These are phyloP conservation scores for Caenorhabditis uteleia DNA, from an alignment of 2,888 invertebrate genomes.

Conservation along the genomic window DNA sequence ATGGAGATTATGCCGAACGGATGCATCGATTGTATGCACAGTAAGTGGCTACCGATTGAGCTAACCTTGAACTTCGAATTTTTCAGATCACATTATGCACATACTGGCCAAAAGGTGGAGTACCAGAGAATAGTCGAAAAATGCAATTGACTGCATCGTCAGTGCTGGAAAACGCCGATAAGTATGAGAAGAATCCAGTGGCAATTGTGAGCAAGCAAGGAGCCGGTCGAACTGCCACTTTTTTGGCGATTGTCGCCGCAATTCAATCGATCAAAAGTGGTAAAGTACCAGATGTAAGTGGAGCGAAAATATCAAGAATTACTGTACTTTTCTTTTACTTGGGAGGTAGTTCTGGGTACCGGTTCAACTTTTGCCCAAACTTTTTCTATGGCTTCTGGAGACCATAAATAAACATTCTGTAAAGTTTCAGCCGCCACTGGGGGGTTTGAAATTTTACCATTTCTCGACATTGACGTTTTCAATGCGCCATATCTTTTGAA, in stretches of 20 bases:
- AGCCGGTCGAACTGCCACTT: constrained; percentile 8
- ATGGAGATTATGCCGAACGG: constrained; percentile 2
- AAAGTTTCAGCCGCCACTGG: no score
- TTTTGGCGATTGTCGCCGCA: constrained; percentile 1
- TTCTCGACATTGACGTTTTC: no score
- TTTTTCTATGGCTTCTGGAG: no score
- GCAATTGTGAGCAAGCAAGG: constrained; percentile 2
- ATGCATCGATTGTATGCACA: background rate
- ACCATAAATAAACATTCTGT: no score
- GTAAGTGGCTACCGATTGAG: no score
- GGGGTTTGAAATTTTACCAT: no score
- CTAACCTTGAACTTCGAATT: no score
- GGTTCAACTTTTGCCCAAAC: no score
- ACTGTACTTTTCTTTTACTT: no score
- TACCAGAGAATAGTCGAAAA: background rate
- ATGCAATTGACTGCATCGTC: background rate
- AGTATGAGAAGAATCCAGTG: constrained; percentile 1
- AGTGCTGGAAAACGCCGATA: background rate
- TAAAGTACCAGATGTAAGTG: background rate
- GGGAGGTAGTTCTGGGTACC: no score
- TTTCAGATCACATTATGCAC: background rate
- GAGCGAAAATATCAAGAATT: no score
- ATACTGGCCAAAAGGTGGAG: background rate
- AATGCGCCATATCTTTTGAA: no score
- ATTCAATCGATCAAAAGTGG: constrained; percentile 1